Conservation (phyloP, 2,888 invertebrate species). For the Zygogramma bicolorata region DNA sequence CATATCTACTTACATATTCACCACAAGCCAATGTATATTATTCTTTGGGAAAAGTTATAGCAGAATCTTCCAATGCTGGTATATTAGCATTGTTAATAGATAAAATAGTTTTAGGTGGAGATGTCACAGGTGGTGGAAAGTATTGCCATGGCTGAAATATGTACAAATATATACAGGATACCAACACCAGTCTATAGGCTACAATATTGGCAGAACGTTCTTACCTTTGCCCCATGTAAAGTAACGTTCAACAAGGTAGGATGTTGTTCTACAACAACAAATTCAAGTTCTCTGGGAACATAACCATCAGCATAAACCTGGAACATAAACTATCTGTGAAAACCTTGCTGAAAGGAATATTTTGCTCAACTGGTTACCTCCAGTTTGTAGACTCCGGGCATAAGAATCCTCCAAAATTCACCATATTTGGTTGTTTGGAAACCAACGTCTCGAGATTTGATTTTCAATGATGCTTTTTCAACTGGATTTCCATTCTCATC, state of each 20-base stretch:
- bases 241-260: conserved; percentile 89
- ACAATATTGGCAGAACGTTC: not conserved
- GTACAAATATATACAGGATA: conserved; percentile 48
- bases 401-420: conserved; percentile 93
- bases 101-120: conserved; percentile 63
- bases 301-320: conserved; percentile 89
- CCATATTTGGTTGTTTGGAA: conserved; percentile 90
- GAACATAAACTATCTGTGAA: conserved; percentile 27
- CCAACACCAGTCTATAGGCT: conserved; percentile 24
- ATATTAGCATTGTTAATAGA: conserved; percentile 48
- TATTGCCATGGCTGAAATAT: conserved; percentile 63
- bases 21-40: conserved; percentile 2
- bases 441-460: conserved; percentile 85
- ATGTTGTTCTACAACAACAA: conserved; percentile 87
- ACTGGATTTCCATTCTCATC: conserved; percentile 84
- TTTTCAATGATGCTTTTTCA: conserved; percentile 81
- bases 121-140: conserved; percentile 62
- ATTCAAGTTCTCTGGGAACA: conserved; percentile 85
- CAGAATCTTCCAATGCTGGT: conserved; percentile 50
- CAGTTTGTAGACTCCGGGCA: conserved; percentile 88
- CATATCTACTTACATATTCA: not conserved
- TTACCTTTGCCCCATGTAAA: conserved; percentile 82
- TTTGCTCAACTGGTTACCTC: conserved; percentile 71
- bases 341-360: not conserved
- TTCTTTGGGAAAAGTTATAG: conserved; percentile 59